These are phyloP conservation scores for Jacana jacana DNA, from an alignment of 2,113 vertebrate genomes.

Conservation along the genomic window DNA sequence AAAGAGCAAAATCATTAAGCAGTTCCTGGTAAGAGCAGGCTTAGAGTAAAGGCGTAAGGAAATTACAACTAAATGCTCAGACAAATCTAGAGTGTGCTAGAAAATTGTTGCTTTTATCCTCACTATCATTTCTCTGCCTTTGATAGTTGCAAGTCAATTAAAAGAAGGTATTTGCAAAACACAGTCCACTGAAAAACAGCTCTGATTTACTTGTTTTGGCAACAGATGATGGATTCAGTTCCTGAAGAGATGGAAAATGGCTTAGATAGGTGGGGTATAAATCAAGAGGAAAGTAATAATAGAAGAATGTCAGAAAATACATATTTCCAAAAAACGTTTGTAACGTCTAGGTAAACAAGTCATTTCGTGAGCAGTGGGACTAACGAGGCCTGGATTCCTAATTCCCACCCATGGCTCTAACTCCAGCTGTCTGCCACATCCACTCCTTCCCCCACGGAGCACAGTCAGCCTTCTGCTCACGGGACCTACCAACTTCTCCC, in stretches of 20 bases:
- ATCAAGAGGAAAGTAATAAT: not conserved
- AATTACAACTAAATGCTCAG: not conserved
- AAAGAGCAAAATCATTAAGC: conserved; percentile 54
- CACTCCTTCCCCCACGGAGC: not conserved
- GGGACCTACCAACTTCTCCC: not conserved
- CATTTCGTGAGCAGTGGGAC: not conserved
- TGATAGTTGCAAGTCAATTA: conserved; percentile 45
- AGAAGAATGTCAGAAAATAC: not conserved
- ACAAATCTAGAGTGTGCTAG: not conserved
- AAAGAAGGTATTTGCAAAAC: conserved; percentile 51
- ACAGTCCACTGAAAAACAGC: conserved; percentile 15
- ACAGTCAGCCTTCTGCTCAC: not conserved
- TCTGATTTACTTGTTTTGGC: conserved; percentile 31
- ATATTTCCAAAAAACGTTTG: not conserved
- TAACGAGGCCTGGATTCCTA: not conserved
- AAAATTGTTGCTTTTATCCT: conserved; percentile 51
- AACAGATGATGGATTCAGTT: not conserved
- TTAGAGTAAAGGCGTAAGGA: conserved; percentile 25
- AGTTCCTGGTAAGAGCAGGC: not conserved
- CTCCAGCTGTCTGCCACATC: not conserved
- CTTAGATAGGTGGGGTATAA: not conserved
- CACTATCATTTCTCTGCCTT: conserved; percentile 4
- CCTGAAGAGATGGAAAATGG: not conserved
- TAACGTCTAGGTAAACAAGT: not conserved
- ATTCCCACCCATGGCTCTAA: not conserved